Percentiles rank a stretch among this genome's conserved stretches.
phyloP scores from a whole-genome alignment of 2,113 vertebrate species.

The Mirounga angustirostris region DNA sequence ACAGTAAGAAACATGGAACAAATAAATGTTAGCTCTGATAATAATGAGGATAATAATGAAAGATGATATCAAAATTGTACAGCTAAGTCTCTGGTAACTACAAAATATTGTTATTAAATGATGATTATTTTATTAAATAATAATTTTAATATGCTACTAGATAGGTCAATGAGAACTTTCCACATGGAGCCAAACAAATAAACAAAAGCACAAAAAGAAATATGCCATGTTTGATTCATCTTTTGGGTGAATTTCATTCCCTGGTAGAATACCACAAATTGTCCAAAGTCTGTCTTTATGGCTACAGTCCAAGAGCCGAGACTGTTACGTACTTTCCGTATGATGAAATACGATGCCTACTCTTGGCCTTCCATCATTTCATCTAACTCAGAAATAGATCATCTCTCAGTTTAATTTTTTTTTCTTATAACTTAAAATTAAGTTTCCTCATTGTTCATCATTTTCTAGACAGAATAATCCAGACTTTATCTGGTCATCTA shows the following conservation, averaged over 20 bases:
- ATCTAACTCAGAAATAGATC: not conserved
- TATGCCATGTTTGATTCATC: not conserved
- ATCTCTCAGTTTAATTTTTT: not conserved
- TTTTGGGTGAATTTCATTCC: not conserved
- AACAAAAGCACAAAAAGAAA: conserved; percentile 24
- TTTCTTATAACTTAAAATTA: not conserved
- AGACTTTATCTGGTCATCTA: not conserved
- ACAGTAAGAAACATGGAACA: not conserved
- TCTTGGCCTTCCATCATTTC: not conserved
- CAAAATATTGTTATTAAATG: conserved; percentile 26
- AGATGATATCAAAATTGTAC: not conserved
- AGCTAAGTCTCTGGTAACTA: not conserved
- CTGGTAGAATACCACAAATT: not conserved
- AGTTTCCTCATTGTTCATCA: not conserved
- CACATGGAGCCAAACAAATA: not conserved
- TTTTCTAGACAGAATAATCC: not conserved
- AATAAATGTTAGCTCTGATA: not conserved
- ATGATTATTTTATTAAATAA: no score
- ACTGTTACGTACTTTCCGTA: not conserved
- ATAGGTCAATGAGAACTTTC: not conserved
- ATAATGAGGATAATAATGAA: not conserved
- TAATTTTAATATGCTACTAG: not conserved
- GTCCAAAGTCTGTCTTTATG: not conserved
- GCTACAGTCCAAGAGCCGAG: not conserved
- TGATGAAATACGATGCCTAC: not conserved